Base-by-base conservation (phyloP, 2,113 vertebrate species). In the Irena cyanogastra region DNA sequence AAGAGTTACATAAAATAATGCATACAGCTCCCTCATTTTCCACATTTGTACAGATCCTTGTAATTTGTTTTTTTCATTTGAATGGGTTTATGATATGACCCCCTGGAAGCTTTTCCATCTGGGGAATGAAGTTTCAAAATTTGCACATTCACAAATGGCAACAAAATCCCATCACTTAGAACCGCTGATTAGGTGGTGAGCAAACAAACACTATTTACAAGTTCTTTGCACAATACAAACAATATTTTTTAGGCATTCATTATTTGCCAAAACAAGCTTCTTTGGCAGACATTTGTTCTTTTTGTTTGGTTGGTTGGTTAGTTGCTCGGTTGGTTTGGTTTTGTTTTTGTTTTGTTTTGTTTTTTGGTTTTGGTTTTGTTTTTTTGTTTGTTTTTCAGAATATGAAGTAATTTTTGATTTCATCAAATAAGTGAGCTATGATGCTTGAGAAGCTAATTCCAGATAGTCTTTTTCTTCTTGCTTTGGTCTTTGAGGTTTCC, bases 181-280 rank as follows among this genome's bases (percentile, higher is more conserved):
- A 56, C 59, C 2, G 3, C 87, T 80, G 80, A 83, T 92, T 84
- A 93, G 85, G 86, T 49, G 33, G 59, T 64, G 79, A 95, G 94
- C 77, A 95, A 96, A 96, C 94, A 94, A 96, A 86, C 87, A 91
- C 88, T 94, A 95, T 85, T 96, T 97, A 93, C 35, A 88, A 83
- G 47, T 91, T 93, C 72, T 75, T 95, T 96, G 71, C 57, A 83
- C 64, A 93, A 83, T 81, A 17, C 75, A 96, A 96, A 96, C 79
- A 93, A 13, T 88, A 88, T 94, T 94, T 80, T 80, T 96, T 53
- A 86, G 72, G 56, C 71, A 87, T 91, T 88, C 56, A 56, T 93
- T 96, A 91, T 90, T 95, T 94, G 56, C 59, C 71, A 91, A 83
- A 94, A 89, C 71, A 74, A 91, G 93, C 47, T 45, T 80, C n/a